Percentiles rank a stretch among this genome's conserved stretches.
Conservation (phyloP, 2,797 vertebrate species). For the Acipenser ruthenus region DNA sequence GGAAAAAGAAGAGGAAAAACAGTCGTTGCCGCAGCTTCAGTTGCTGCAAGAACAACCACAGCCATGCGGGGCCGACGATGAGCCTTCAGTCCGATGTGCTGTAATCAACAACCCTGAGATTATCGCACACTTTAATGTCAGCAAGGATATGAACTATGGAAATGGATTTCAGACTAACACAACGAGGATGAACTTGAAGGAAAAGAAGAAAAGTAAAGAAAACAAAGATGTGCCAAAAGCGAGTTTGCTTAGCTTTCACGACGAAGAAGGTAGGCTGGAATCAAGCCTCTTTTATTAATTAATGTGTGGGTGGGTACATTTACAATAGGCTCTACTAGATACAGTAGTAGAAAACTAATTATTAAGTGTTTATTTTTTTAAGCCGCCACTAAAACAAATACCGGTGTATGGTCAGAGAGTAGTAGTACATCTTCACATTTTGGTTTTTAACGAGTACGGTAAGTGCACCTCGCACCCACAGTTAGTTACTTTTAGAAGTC, state of each 20-base stretch:
- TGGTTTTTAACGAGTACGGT: too few species aligned
- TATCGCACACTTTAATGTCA: neutral
- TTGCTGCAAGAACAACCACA: conserved; percentile 25
- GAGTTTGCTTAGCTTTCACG: conserved; percentile 65
- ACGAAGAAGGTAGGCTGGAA: conserved; percentile 42
- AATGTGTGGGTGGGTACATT: neutral
- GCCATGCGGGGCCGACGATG: conserved; percentile 14
- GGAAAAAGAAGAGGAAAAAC: conserved; percentile 38
- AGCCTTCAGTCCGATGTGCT: conserved; percentile 22
- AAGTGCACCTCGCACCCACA: too few species aligned
- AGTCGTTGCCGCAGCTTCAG: conserved; percentile 34
- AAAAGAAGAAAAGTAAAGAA: conserved; percentile 51
- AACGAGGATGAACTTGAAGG: conserved; percentile 27
- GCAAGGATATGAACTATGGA: conserved; percentile 38
- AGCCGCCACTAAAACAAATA: too few species aligned
- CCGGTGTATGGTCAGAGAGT: too few species aligned
- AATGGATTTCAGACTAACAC: conserved; percentile 40
- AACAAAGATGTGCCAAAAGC: conserved; percentile 49
- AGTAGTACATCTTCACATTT: too few species aligned
- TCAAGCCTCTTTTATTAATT: too few species aligned
- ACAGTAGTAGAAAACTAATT: too few species aligned
- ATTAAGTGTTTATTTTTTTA: too few species aligned
- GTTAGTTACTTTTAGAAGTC: too few species aligned
- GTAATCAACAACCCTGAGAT: conserved; percentile 9
- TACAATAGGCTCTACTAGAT: too few species aligned